Evolutionary conservation across 1,140 invertebrate species (phyloP).

Genomic region (Diprion similis): DNA sequence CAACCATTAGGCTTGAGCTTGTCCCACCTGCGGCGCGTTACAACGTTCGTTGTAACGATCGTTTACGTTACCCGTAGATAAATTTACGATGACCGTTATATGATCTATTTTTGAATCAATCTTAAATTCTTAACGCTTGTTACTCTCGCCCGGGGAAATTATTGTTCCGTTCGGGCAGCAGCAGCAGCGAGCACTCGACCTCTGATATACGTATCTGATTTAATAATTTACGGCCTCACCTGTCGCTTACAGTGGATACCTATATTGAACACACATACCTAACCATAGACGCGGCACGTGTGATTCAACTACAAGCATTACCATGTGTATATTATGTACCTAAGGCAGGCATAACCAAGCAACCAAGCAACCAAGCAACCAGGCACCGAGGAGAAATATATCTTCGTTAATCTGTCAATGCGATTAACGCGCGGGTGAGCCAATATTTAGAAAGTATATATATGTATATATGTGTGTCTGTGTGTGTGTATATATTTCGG

Average conservation of each 20-base stretch:
- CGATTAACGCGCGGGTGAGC: slow-evolving; percentile 1
- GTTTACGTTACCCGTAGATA: neutral
- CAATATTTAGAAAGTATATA: neutral
- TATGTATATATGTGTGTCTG: too few species aligned
- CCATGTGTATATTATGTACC: too few species aligned
- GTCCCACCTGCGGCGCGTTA: too few species aligned
- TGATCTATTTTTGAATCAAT: neutral
- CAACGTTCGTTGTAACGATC: too few species aligned
- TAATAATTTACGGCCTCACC: slow-evolving; percentile 5
- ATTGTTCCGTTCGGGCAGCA: neutral
- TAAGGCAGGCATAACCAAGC: too few species aligned
- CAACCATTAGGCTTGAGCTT: too few species aligned
- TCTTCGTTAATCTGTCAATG: slow-evolving; percentile 4
- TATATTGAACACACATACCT: too few species aligned
- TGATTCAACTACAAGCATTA: neutral
- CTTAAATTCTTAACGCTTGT: neutral
- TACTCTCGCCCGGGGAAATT: neutral
- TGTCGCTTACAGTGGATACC: neutral
- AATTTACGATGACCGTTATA: neutral
- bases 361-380: too few species aligned
- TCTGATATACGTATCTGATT: slow-evolving; percentile 5
- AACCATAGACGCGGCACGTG: neutral
- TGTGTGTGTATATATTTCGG: too few species aligned
- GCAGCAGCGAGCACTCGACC: neutral
- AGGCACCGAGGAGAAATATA: neutral